A percentile compares a stretch with the other conserved stretches of the same genome.
phyloP scores from a whole-genome alignment of 2,888 invertebrate species.

The Magallana nippona region DNA sequence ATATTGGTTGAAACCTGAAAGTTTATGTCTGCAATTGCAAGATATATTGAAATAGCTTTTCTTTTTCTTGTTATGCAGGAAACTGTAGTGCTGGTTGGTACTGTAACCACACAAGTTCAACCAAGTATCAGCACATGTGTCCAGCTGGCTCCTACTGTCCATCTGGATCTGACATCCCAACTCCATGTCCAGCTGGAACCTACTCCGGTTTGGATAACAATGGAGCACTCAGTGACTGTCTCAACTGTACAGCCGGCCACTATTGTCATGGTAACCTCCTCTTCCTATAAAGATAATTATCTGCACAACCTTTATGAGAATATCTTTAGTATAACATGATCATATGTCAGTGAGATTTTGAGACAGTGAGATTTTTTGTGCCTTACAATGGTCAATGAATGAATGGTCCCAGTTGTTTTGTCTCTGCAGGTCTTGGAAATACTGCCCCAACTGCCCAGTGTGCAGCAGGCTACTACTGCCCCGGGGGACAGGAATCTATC shows the following conservation, averaged over 20 bases:
- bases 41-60: neutral
- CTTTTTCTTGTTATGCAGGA: slow-evolving; percentile 56
- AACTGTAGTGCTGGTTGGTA: slow-evolving; percentile 76
- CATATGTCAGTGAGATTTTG: too few relatives aligned
- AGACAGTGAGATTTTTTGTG: too few relatives aligned
- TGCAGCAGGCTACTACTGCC: slow-evolving; percentile 75
- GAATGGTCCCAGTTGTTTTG: neutral
- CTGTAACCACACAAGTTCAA: slow-evolving; percentile 74
- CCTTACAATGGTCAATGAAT: neutral
- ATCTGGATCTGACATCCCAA: slow-evolving; percentile 70
- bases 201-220: slow-evolving; percentile 69
- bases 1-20: neutral
- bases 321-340: too few relatives aligned
- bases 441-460: slow-evolving; percentile 70
- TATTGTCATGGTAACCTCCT: slow-evolving; percentile 71
- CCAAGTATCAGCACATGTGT: slow-evolving; percentile 72
- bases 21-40: neutral
- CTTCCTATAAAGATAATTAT: too few relatives aligned
- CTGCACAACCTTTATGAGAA: too few relatives aligned
- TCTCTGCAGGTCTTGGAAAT: slow-evolving; percentile 71
- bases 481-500: slow-evolving; percentile 74
- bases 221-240: slow-evolving; percentile 62
- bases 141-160: slow-evolving; percentile 76
- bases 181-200: slow-evolving; percentile 75
- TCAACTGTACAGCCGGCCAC: slow-evolving; percentile 72